Conservation (phyloP, 2,113 vertebrate genomes). For the Pygathrix nemaeus region DNA sequence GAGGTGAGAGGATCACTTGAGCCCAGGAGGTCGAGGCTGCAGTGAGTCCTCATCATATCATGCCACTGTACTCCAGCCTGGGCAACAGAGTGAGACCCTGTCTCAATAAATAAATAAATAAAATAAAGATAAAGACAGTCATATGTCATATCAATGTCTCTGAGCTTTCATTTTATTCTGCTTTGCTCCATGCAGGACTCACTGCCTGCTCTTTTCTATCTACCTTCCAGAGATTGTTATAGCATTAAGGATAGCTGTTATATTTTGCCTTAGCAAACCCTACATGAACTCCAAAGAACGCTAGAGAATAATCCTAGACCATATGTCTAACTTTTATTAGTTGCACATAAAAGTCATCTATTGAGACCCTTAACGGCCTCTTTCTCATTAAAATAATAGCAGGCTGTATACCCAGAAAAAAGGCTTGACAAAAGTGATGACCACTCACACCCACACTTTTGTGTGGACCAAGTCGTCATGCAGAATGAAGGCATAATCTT, state of each 20-base stretch:
- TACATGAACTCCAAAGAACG: neutral
- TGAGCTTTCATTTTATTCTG: neutral
- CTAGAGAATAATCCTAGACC: neutral
- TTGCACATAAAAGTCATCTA: neutral
- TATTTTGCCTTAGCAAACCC: neutral
- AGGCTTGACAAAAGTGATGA: neutral
- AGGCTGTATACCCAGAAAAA: neutral
- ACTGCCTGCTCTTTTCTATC: neutral
- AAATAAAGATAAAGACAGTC: neutral
- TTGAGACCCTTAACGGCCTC: neutral
- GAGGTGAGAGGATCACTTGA: too few species aligned
- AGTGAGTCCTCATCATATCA: too few species aligned
- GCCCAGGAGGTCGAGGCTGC: too few species aligned
- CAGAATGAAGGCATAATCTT: neutral
- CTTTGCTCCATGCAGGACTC: neutral
- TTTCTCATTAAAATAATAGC: slow-evolving; percentile 8
- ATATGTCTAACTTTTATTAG: neutral
- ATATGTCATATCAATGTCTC: neutral
- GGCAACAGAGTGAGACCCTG: too few species aligned
- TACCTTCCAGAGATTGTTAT: neutral
- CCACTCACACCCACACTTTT: neutral
- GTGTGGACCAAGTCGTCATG: neutral
- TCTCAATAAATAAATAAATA: too few species aligned
- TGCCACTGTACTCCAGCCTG: too few species aligned
- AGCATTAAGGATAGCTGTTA: neutral